Evolutionary conservation across 2,888 invertebrate genomes (phyloP).

Genomic region (Ecliptopera silaceata): DNA sequence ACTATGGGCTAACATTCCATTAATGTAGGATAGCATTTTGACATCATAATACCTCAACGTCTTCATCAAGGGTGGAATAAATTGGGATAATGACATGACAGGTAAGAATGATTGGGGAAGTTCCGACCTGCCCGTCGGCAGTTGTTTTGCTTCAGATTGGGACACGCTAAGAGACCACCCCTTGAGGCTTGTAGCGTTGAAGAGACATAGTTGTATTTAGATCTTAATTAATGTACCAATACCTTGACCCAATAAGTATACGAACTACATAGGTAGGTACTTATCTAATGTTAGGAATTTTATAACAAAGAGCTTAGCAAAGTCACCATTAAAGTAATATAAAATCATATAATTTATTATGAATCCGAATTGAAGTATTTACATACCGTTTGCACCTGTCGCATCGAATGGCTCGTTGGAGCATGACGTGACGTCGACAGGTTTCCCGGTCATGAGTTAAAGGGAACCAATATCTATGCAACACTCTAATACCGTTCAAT

Average conservation of each 20-base stretch:
- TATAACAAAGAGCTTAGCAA: no score
- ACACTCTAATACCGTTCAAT: background rate
- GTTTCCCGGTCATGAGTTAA: conserved; percentile 47
- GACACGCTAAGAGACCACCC: background rate
- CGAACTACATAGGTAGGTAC: no score
- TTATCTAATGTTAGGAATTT: no score
- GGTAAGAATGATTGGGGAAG: conserved; percentile 20
- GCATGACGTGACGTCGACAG: conserved; percentile 56
- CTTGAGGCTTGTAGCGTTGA: background rate
- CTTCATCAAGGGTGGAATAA: conserved; percentile 60
- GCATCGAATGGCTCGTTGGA: conserved; percentile 63
- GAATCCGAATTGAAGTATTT: conserved; percentile 17
- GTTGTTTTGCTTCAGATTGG: conserved; percentile 25
- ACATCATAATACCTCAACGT: conserved; percentile 48
- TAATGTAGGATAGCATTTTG: conserved; percentile 16
- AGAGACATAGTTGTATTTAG: no score
- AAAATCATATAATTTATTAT: background rate
- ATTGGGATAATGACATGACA: conserved; percentile 60
- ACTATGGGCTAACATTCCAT: conserved; percentile 14
- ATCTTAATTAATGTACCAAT: background rate
- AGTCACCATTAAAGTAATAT: no score
- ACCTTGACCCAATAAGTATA: background rate
- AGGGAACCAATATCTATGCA: conserved; percentile 15
- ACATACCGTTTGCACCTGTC: conserved; percentile 60
- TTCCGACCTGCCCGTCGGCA: conserved; percentile 2